Evolutionary conservation across 2,113 vertebrate species (phyloP), one percentile per base, ranked within the genome.

Genomic region (Mixornis gularis): DNA sequence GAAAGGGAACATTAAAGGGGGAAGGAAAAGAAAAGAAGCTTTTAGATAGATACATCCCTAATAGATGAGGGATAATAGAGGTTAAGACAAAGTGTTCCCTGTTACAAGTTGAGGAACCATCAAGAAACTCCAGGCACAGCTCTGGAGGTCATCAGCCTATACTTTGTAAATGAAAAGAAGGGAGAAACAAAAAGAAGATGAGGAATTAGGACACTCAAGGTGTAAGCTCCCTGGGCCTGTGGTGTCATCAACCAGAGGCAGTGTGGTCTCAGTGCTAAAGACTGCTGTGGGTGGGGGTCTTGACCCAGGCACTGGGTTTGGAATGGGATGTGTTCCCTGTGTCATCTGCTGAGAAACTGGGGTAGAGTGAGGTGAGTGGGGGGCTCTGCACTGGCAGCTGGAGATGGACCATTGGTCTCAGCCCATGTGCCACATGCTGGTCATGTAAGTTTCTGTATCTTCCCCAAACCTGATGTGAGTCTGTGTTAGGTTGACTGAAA

Each of bases 361-460:
- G 9, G 4, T 19, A 44, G 17, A 63, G 7, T 26, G 44, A 59
- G 8, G 6, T 3, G 5, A 46, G 5, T 20, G 40, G 64, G 32
- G 20, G 21, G 13, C 25, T 69, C 18, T 63, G 19, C 1, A 0
- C 30, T 38, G 15, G 24, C 3, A 17, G 5, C 12, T 62, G 49
- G 48, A 72, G 53, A 24, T 0, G 1, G 12, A 53, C 10, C 6
- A 25, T 9, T 1, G 0, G 9, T 52, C n/a, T 71, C 43, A 32
- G 12, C 13, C 43, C 2, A 0, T 5, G 13, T 22, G 20, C 9
- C 1, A 2, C 32, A 43, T 22, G 27, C 7, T 64, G 30, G 10
- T 30, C 0, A 0, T 48, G 34, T 3, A 9, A 63, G 4, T 34
- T 17, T 36, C 40, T 55, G 17, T 24, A 32, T 26, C 16, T 68